A percentile compares a stretch with the other conserved stretches of the same genome.
phyloP scores from a whole-genome alignment of 2,797 vertebrate species.

The Fringilla coelebs region DNA sequence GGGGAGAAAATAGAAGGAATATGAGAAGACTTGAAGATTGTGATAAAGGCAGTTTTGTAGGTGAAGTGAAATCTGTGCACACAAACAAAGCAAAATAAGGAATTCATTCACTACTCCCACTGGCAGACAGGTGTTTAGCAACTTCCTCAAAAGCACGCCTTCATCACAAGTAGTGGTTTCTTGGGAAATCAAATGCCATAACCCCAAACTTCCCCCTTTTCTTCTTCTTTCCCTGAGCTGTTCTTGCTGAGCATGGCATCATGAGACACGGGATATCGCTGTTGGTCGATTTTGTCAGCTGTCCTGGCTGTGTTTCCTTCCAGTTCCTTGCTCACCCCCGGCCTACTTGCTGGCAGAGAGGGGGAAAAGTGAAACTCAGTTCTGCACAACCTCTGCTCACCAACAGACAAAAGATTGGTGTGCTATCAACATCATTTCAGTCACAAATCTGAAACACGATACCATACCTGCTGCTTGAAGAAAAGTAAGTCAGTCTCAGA shows the following conservation, averaged over 20 bases:
- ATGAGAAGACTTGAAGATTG: neutral
- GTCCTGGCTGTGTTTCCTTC: neutral
- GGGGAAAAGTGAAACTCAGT: rapidly evolving
- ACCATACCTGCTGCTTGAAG: neutral
- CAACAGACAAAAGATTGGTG: neutral
- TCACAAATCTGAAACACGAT: neutral
- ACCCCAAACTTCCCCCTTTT: neutral
- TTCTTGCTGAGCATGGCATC: neutral
- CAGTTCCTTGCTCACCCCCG: neutral
- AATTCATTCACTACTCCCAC: neutral
- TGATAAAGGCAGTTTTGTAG: neutral
- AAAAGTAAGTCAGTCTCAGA: neutral
- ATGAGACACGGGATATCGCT: neutral
- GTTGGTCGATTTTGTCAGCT: neutral
- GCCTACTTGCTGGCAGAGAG: neutral
- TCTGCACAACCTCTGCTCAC: neutral
- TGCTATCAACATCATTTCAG: neutral
- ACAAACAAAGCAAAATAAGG: neutral
- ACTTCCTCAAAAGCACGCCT: neutral
- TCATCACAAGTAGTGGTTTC: neutral
- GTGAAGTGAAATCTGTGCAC: neutral
- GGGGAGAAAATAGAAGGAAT: neutral
- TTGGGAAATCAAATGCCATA: neutral
- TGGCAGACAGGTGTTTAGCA: neutral
- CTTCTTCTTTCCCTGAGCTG: neutral